Percentiles rank a stretch among this genome's conserved stretches.
Evolutionary conservation across 2,888 invertebrate species (phyloP).

Genomic region (Cepaea hortensis): DNA sequence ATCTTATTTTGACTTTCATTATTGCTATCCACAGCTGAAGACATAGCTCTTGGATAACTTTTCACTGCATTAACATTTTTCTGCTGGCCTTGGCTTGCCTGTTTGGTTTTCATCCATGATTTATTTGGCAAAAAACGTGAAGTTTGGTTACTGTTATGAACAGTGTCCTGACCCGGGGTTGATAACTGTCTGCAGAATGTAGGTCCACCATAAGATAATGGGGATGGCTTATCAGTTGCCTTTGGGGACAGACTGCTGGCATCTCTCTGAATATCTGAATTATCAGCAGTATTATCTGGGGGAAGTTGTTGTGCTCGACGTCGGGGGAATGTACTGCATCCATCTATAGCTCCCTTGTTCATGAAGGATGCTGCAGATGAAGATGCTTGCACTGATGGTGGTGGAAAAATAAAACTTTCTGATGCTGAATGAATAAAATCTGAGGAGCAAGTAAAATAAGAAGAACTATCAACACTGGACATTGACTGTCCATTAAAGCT

Average conservation of each 20-base stretch:
- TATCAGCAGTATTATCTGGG: neutral
- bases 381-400: neutral
- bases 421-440: slow-evolving; percentile 13
- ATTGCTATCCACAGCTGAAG: neutral
- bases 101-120: slow-evolving; percentile 25
- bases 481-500: slow-evolving; percentile 54
- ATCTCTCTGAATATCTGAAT: neutral
- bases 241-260: neutral
- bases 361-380: slow-evolving; percentile 21
- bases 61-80: neutral
- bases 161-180: neutral
- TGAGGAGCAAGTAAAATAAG: slow-evolving; percentile 5
- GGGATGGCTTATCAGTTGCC: neutral
- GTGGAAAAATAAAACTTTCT: slow-evolving; percentile 1
- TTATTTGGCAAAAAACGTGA: neutral
- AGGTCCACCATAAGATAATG: neutral
- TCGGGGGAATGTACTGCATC: slow-evolving; percentile 45
- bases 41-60: neutral
- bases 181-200: slow-evolving; percentile 18
- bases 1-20: neutral
- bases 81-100: slow-evolving; percentile 32
- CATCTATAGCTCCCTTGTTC: slow-evolving; percentile 10
- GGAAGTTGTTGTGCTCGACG: slow-evolving; percentile 8
- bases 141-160: neutral
- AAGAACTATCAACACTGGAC: neutral